A percentile compares a stretch with the other conserved stretches of the same genome.
These are phyloP conservation scores for Typhlichthys subterraneus DNA, from an alignment of 2,797 vertebrate species.

Conservation along the genomic window DNA sequence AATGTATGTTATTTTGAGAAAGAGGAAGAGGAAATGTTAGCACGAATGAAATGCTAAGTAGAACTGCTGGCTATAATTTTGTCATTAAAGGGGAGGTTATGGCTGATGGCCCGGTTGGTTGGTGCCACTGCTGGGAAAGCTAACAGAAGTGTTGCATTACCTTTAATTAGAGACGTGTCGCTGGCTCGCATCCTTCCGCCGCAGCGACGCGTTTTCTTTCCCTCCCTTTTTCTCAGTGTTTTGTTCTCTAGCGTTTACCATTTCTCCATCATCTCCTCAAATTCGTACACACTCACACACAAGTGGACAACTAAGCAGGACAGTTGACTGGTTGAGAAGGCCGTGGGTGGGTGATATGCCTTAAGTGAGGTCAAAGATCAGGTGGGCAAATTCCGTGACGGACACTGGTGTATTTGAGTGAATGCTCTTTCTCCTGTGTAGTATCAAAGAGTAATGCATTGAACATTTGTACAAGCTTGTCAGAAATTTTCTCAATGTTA, in stretches of 20 bases:
- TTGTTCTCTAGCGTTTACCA: no score
- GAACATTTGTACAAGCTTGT: no score
- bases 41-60: constrained; percentile 24
- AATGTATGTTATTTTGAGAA: not conserved
- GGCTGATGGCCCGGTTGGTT: not conserved
- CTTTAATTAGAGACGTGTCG: constrained; percentile 54
- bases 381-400: no score
- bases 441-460: no score
- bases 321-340: no score
- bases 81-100: constrained; percentile 34
- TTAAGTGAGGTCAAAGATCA: no score
- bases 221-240: not conserved
- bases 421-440: no score
- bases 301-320: not conserved
- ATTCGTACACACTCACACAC: not conserved
- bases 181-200: not conserved
- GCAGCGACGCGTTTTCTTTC: not conserved
- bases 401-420: no score
- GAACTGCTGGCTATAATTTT: constrained; percentile 54
- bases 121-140: constrained; percentile 42
- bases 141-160: constrained; percentile 36
- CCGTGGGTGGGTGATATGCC: no score
- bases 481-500: no score
- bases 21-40: no score
- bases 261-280: not conserved